Percentiles rank a stretch among this genome's conserved stretches.
phyloP scores from a whole-genome alignment of 1,140 invertebrate species.

The Zaprionus africanus region DNA sequence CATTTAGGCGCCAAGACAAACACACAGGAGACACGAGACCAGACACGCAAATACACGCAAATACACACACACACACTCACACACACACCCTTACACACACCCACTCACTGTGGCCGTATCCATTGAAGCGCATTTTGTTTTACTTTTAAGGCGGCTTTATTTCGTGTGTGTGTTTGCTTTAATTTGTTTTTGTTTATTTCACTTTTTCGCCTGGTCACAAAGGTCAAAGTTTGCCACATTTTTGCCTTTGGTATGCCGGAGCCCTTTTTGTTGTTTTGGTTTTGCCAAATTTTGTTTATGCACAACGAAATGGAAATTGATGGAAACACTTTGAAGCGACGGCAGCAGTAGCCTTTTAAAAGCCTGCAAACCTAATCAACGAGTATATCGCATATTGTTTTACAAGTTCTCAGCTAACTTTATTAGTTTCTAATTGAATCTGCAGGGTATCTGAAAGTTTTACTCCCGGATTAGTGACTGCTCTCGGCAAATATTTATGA shows the following conservation, averaged over 20 bases:
- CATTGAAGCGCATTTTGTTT: slow-evolving; percentile 42
- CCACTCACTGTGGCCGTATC: neutral
- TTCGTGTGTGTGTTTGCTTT: slow-evolving; percentile 59
- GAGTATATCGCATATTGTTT: neutral
- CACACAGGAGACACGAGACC: slow-evolving; percentile 8
- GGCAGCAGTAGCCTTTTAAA: neutral
- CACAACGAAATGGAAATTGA: slow-evolving; percentile 56
- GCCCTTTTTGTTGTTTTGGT: slow-evolving; percentile 7
- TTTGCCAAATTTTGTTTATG: slow-evolving; percentile 61
- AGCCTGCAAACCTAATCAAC: neutral
- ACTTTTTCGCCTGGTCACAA: slow-evolving; percentile 55
- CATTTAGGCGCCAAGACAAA: slow-evolving; percentile 47
- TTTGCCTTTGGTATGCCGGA: slow-evolving; percentile 32
- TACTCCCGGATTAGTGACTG: slow-evolving; percentile 46
- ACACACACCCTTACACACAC: slow-evolving; percentile 1
- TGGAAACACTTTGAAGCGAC: slow-evolving; percentile 42
- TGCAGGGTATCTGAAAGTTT: neutral
- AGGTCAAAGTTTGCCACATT: slow-evolving; percentile 74
- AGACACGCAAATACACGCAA: neutral
- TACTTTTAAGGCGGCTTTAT: slow-evolving; percentile 45
- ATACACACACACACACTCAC: neutral
- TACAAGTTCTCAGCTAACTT: neutral
- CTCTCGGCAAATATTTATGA: slow-evolving; percentile 56
- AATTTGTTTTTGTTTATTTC: slow-evolving; percentile 81
- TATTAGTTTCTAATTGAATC: neutral